A percentile compares a stretch with the other conserved stretches of the same genome.
Evolutionary conservation across 2,888 invertebrate species (phyloP).

Genomic region (Sphinx pinastri): DNA sequence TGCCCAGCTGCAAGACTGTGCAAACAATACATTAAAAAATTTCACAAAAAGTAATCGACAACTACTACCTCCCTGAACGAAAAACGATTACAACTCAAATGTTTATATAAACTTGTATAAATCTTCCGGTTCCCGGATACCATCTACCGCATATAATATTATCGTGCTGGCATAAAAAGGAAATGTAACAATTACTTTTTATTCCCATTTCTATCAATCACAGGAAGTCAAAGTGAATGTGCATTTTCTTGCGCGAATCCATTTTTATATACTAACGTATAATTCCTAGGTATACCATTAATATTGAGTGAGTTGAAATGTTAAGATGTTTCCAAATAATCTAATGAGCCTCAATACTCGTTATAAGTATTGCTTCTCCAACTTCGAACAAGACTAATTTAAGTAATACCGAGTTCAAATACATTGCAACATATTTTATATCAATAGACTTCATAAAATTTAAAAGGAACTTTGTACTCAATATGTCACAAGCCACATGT

Average conservation of each 20-base stretch:
- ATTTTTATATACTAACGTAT: neutral
- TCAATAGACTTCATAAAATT: no score
- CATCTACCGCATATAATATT: slow-evolving; percentile 13
- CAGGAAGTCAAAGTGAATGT: slow-evolving; percentile 5
- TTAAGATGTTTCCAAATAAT: neutral
- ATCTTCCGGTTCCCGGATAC: slow-evolving; percentile 1
- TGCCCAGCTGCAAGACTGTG: neutral
- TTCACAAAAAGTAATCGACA: neutral
- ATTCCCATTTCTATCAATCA: slow-evolving; percentile 13
- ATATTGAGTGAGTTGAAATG: neutral
- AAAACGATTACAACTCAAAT: neutral
- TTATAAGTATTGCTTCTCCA: no score
- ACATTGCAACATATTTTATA: no score
- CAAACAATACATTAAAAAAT: neutral
- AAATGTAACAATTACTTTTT: slow-evolving; percentile 20
- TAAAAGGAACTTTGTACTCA: no score
- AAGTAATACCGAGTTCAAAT: no score
- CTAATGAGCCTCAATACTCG: neutral
- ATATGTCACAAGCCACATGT: no score
- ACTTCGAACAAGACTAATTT: no score
- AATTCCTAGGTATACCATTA: neutral
- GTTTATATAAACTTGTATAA: slow-evolving; percentile 1
- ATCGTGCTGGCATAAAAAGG: slow-evolving; percentile 7
- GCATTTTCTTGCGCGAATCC: neutral
- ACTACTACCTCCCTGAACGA: neutral